Evolutionary conservation across 2,888 invertebrate genomes (phyloP).

Genomic region (Amiota minor): DNA sequence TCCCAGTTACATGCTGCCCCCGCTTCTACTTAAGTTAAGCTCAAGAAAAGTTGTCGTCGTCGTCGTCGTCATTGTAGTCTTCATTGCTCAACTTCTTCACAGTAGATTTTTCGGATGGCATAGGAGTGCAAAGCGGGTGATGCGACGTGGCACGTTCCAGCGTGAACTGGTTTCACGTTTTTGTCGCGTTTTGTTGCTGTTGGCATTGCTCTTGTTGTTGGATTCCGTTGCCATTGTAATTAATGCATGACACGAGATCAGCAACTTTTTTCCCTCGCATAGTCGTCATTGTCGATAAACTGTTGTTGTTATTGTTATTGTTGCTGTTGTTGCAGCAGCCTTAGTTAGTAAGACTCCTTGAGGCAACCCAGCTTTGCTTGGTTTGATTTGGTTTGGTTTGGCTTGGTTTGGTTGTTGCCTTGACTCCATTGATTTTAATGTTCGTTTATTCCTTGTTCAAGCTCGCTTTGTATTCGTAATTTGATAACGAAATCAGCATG

Average conservation of each 20-base stretch:
- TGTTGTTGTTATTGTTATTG: too few relatives aligned
- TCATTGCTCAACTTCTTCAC: background rate
- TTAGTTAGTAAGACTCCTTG: background rate
- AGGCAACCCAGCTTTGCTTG: background rate
- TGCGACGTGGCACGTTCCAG: slow-evolving; percentile 28
- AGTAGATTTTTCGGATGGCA: background rate
- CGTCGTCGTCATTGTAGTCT: background rate
- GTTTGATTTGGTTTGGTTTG: too few relatives aligned
- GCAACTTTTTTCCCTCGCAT: background rate
- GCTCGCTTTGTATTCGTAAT: slow-evolving; percentile 22
- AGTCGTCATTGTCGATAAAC: too few relatives aligned
- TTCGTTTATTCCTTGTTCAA: too few relatives aligned
- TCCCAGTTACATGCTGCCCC: background rate
- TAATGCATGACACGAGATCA: slow-evolving; percentile 43
- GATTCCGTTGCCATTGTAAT: slow-evolving; percentile 39
- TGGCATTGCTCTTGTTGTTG: slow-evolving; percentile 4
- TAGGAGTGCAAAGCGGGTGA: background rate
- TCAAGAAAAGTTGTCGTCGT: background rate
- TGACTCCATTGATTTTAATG: too few relatives aligned
- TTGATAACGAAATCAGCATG: slow-evolving; percentile 30
- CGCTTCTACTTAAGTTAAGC: slow-evolving; percentile 4
- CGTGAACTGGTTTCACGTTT: slow-evolving; percentile 21
- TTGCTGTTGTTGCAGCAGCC: background rate
- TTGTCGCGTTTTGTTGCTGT: slow-evolving; percentile 25
- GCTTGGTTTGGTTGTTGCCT: too few relatives aligned